Base-by-base conservation (phyloP, 2,797 vertebrate genomes). In the Delichon dasypus region DNA sequence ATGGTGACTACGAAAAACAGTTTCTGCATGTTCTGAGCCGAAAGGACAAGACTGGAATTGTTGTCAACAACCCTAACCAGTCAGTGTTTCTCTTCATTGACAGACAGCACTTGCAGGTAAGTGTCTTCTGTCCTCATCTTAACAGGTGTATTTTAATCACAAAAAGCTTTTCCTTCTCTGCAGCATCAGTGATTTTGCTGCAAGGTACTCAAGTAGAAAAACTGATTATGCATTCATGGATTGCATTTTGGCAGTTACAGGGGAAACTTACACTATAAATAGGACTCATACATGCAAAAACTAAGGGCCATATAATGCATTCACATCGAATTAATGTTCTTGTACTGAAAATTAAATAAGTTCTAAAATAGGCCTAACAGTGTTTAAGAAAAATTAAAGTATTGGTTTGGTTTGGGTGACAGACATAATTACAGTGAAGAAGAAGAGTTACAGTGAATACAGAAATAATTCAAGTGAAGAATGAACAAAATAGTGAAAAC, bases 21-120 rank as follows among this genome's bases (percentile, higher is more conserved):
- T 99, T 99, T 98, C 98, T 99, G 98, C 99, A 99, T 83, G 99
- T 99, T 97, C 98, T 99, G 98, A 98, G 99, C 98, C 99, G 99
- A 96, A 99, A 99, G 98, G 99, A 99, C 98, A 99, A 99, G 98
- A 99, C 99, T 98, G 99, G 99, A 98, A 99, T 99, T 98, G 99
- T 99, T 96, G 98, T 99, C 98, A 99, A 99, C 98, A 99, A 99
- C 98, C 99, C 99, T 97, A 99, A 97, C 98, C 99, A 99, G 99
- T 99, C 99, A 97, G 98, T 99, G 97, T 99, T 99, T 98, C 99
- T 99, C 98, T 99, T 99, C 97, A 99, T 99, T 98, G 99, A 99
- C 98, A 98, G 98, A 98, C 99, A 99, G 98, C 99, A 99, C 98
- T 98, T 99, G 98, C 99, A 99, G 99, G 99, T 99, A 88, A 97